These are phyloP conservation scores for Muntiacus muntjak DNA, from an alignment of 2,113 vertebrate species.

Conservation along the genomic window DNA sequence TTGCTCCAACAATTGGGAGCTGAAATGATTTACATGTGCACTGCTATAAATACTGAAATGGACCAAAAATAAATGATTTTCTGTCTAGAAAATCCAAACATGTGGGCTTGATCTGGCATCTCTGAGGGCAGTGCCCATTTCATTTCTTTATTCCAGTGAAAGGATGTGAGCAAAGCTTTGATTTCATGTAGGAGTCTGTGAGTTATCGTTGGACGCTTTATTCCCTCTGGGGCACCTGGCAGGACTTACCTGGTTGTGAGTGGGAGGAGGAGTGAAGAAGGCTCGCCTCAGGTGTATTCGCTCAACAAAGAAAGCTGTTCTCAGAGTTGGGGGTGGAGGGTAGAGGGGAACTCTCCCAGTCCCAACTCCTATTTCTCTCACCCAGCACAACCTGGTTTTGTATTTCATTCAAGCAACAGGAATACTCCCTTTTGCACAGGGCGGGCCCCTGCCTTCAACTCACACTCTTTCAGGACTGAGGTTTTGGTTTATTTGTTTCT, in stretches of 20 bases:
- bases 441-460: neutral
- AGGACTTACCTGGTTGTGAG: constrained; percentile 17
- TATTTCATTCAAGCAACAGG: neutral
- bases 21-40: constrained; percentile 54
- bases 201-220: neutral
- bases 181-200: neutral
- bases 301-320: constrained; percentile 46
- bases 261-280: neutral
- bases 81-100: constrained; percentile 73
- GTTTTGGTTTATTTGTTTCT: neutral
- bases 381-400: neutral
- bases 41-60: constrained; percentile 55
- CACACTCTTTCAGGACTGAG: neutral
- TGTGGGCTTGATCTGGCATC: neutral
- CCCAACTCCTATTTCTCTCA: neutral
- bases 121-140: constrained; percentile 23
- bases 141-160: constrained; percentile 28
- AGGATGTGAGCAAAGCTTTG: neutral
- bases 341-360: neutral
- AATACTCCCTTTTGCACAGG: neutral
- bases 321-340: neutral
- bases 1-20: constrained; percentile 52
- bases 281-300: neutral
- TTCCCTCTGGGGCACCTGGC: neutral
- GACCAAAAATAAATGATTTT: constrained; percentile 69